These are phyloP conservation scores for Ornithoptera priamus DNA, from an alignment of 2,888 invertebrate genomes.

Conservation along the genomic window DNA sequence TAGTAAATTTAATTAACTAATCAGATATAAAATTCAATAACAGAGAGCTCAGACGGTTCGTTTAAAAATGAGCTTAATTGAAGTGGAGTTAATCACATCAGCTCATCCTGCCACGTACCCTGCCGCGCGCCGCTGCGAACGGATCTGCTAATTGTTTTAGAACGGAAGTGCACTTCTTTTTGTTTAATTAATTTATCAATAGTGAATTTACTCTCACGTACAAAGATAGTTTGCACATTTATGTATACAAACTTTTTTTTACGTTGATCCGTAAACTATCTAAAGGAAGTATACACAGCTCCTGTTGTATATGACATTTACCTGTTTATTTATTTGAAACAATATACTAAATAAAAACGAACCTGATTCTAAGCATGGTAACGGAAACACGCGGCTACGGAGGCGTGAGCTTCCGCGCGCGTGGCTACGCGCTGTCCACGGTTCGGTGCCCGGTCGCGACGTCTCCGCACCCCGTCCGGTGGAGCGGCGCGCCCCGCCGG, in stretches of 20 bases:
- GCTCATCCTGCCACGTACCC: background rate
- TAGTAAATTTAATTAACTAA: no score
- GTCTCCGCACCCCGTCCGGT: slow-evolving; percentile 5
- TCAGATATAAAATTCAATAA: no score
- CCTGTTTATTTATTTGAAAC: background rate
- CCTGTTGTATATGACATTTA: no score
- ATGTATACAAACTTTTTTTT: no score
- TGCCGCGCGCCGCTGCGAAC: slow-evolving; percentile 1
- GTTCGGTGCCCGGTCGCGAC: slow-evolving; percentile 11
- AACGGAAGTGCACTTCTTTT: slow-evolving; percentile 8
- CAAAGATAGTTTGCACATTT: no score
- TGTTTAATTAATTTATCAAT: background rate
- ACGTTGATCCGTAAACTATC: no score
- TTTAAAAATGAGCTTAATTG: slow-evolving; percentile 22
- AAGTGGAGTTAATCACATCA: slow-evolving; percentile 13
- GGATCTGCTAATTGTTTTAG: slow-evolving; percentile 24
- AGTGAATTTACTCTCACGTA: no score
- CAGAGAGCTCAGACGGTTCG: background rate
- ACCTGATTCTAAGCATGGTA: background rate
- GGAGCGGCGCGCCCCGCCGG: slow-evolving; percentile 2
- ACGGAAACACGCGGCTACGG: background rate
- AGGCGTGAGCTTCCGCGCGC: background rate
- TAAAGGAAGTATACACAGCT: no score
- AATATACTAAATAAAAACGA: slow-evolving; percentile 4
- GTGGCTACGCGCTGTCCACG: slow-evolving; percentile 5